These are phyloP conservation scores for Melanotus villosus DNA, from an alignment of 2,888 invertebrate genomes.

Conservation along the genomic window DNA sequence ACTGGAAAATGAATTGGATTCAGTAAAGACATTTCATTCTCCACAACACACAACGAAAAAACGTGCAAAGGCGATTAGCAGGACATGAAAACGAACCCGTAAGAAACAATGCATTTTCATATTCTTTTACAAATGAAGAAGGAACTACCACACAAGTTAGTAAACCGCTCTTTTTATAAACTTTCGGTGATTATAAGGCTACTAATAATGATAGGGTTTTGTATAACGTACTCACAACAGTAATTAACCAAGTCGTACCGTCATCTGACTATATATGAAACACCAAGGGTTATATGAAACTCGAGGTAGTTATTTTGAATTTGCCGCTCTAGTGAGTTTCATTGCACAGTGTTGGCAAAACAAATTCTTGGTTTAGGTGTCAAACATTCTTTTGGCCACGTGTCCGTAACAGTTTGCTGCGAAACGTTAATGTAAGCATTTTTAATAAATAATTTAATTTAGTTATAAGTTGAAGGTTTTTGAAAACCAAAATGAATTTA, in stretches of 20 bases:
- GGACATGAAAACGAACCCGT: background rate
- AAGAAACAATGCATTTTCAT: conserved; percentile 4
- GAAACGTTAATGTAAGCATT: too few relatives aligned
- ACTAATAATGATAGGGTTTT: conserved; percentile 4
- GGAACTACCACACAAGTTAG: background rate
- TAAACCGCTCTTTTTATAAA: conserved; percentile 5
- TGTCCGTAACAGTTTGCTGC: too few relatives aligned
- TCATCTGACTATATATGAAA: too few relatives aligned
- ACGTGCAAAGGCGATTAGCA: background rate
- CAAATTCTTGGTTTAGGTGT: too few relatives aligned
- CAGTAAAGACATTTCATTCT: background rate
- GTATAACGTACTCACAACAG: conserved; percentile 5
- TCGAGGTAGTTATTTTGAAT: too few relatives aligned
- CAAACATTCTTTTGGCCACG: too few relatives aligned
- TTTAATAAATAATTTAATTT: too few relatives aligned
- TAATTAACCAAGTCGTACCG: conserved; percentile 5
- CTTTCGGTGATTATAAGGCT: conserved; percentile 7
- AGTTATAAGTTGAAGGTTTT: too few relatives aligned
- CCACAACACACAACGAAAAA: conserved; percentile 8
- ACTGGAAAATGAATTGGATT: conserved; percentile 8
- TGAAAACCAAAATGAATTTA: too few relatives aligned
- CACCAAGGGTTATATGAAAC: too few relatives aligned
- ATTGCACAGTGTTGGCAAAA: too few relatives aligned
- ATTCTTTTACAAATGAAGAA: conserved; percentile 3
- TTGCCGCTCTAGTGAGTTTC: too few relatives aligned